These are phyloP conservation scores for Chironomus tepperi DNA, from an alignment of 1,140 invertebrate species.

Conservation along the genomic window DNA sequence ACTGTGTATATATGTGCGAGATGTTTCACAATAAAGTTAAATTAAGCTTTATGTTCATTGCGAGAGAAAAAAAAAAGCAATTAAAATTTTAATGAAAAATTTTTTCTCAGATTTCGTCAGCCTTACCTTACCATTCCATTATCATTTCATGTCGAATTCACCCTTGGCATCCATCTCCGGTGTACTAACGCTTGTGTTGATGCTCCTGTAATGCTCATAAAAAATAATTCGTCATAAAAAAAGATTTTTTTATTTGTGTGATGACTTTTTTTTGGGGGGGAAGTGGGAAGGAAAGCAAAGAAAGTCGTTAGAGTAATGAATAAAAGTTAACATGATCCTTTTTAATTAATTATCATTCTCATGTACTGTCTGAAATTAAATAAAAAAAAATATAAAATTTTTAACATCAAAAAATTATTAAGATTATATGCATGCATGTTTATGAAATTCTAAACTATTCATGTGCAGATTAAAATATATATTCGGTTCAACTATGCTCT, in stretches of 20 bases:
- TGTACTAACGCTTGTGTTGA: neutral
- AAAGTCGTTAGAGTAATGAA: conserved; percentile 15
- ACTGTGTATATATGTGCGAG: neutral
- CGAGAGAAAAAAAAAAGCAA: conserved; percentile 18
- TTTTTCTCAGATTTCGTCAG: conserved; percentile 7
- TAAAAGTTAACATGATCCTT: conserved; percentile 20
- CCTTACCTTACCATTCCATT: neutral
- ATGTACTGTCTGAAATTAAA: neutral
- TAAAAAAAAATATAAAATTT: neutral
- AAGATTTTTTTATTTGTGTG: no score
- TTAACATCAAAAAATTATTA: neutral
- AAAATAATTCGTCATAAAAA: conserved; percentile 23
- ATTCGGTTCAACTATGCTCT: neutral
- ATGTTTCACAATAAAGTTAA: conserved; percentile 14
- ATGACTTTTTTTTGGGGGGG: neutral
- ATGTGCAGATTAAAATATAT: conserved; percentile 4
- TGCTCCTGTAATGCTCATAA: neutral
- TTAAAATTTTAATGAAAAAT: conserved; percentile 22
- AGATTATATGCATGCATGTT: neutral
- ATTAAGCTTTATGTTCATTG: conserved; percentile 9
- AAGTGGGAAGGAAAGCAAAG: neutral
- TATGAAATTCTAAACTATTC: conserved; percentile 23
- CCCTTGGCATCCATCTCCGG: neutral
- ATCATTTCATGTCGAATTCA: neutral
- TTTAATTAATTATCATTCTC: conserved; percentile 18